Base-by-base conservation (phyloP, 1,140 invertebrate species). In the Ceratosolen solmsi region DNA sequence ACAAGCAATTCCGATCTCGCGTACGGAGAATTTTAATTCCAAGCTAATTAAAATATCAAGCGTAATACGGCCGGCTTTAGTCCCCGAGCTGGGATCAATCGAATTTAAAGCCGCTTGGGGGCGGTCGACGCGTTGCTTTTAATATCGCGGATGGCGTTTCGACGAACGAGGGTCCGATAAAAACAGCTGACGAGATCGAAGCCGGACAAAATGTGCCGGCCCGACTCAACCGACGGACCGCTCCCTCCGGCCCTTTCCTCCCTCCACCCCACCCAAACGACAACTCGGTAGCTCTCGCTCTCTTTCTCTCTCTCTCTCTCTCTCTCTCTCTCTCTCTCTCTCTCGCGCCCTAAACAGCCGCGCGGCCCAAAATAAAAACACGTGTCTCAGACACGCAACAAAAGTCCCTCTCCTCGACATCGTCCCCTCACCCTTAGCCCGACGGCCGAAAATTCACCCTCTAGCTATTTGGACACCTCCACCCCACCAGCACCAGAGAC, bases 41-140 rank as follows among this genome's bases (percentile, higher is more conserved):
- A 11, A 65, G 15, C 30, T 65, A 65, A 65, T 65, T 65, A 36
- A 65, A 65, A 36, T 63, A 63, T 27, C 27, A 33, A 33, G 58
- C 58, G 58, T 15, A 65, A 36, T 36, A 30, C 8, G n/a, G 2
- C 25, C n/a, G 22, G 9, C 17, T n/a, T 36, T 4, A 9, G 60
- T 36, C 60, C 60, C 2, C 1, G 30, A 36, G 17, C 11, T 7
- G 2, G 11, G 51, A 22, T 54, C 27, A 33, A 63, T 63, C 4
- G 27, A 27, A 63, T 63, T 30, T 30, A 63, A 63, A 63, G 58
- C 25, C 9, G 20, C 51, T 54, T 22, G 20, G 51, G 51, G 51
- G 51, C 51, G 51, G 51, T 3, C 11, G 51, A 20, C 27, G 27
- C 27, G 33, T n/a, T n/a, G 36, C n/a, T 68, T 68, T 68, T 38